Evolutionary conservation across 1,140 invertebrate species (phyloP).

Genomic region (Aphelenchoides avenae): DNA sequence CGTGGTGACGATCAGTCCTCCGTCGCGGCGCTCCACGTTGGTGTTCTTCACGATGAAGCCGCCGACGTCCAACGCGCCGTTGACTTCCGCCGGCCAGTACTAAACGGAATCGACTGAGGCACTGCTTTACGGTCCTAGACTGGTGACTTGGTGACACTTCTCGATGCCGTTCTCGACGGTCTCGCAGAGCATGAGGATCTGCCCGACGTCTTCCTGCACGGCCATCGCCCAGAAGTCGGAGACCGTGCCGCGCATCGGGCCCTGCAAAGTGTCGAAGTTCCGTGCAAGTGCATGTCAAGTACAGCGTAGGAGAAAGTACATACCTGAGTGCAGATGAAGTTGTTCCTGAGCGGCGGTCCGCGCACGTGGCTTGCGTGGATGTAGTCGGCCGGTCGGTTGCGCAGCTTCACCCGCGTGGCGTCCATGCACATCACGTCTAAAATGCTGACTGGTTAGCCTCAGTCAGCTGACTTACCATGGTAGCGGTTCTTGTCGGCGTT

Average conservation of each 20-base stretch:
- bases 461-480: neutral
- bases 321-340: slow-evolving; percentile 13
- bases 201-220: slow-evolving; percentile 70
- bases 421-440: slow-evolving; percentile 9
- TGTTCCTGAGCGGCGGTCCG: neutral
- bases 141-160: too few species aligned
- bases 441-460: neutral
- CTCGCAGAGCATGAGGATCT: slow-evolving; percentile 83
- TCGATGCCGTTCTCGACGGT: too few species aligned
- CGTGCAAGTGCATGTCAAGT: too few species aligned
- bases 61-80: slow-evolving; percentile 3
- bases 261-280: too few species aligned
- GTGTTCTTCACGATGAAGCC: slow-evolving; percentile 10
- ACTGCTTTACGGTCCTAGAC: slow-evolving; percentile 5
- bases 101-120: neutral
- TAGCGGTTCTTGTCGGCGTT: slow-evolving; percentile 17
- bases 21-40: slow-evolving; percentile 6
- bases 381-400: slow-evolving; percentile 8
- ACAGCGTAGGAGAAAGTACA: neutral
- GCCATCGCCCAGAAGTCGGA: slow-evolving; percentile 87
- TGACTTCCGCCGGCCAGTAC: slow-evolving; percentile 20
- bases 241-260: slow-evolving; percentile 73
- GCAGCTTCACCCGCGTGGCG: slow-evolving; percentile 1
- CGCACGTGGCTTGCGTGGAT: slow-evolving; percentile 12
- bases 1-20: neutral